Conservation (phyloP, 2,888 invertebrate species). For the Morpho achilles region DNA sequence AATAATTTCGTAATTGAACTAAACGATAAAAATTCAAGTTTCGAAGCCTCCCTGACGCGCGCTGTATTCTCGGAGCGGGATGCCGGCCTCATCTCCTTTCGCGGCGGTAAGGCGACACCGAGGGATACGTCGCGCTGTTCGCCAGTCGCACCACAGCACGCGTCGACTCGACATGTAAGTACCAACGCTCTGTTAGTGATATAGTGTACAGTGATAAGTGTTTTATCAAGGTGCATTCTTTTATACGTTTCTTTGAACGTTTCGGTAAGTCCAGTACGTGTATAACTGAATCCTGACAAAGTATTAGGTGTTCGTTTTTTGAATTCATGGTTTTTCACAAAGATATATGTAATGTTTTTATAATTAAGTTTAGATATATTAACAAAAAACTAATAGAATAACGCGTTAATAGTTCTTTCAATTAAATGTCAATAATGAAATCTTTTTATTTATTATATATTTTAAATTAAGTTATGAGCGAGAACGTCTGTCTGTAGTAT, state of each 20-base stretch:
- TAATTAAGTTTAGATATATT: no score
- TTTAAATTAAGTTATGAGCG: conserved; percentile 7
- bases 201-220: conserved; percentile 61
- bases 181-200: conserved; percentile 55
- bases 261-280: conserved; percentile 19
- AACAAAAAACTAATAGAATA: no score
- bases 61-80: conserved; percentile 59
- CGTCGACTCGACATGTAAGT: conserved; percentile 80
- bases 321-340: no score
- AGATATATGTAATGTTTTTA: no score
- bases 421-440: no score
- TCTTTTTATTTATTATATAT: no score
- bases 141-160: conserved; percentile 78
- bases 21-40: conserved; percentile 4
- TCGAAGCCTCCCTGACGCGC: conserved; percentile 23
- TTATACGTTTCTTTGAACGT: neutral
- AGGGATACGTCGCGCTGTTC: conserved; percentile 46
- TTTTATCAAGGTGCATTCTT: conserved; percentile 33
- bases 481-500: conserved; percentile 34
- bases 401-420: no score
- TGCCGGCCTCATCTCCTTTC: conserved; percentile 64
- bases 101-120: conserved; percentile 77
- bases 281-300: no score
- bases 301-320: no score
- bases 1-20: neutral